These are phyloP conservation scores for Ammodytes dubius DNA, from an alignment of 2,113 vertebrate genomes.

Conservation along the genomic window DNA sequence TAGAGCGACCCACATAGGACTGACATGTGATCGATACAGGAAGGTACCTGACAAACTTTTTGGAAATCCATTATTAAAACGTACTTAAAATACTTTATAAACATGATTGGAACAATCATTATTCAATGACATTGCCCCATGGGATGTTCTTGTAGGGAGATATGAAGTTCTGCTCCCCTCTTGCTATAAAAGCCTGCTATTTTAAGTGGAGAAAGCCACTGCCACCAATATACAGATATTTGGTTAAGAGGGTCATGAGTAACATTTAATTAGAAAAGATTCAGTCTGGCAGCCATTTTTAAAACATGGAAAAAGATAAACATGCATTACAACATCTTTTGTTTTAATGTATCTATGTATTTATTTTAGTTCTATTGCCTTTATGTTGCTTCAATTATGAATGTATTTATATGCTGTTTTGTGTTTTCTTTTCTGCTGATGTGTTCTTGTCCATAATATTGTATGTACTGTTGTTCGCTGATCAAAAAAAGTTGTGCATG, in stretches of 20 bases:
- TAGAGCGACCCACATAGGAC: not conserved
- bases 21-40: not conserved
- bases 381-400: not conserved
- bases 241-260: not conserved
- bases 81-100: not conserved
- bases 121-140: not conserved
- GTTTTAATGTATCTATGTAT: not conserved
- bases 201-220: not conserved
- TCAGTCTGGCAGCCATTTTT: not conserved
- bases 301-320: not conserved
- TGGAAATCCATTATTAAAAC: not conserved
- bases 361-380: not conserved
- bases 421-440: not conserved
- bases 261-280: not conserved
- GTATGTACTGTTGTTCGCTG: too few relatives aligned
- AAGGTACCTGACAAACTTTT: not conserved
- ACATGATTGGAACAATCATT: not conserved
- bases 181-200: not conserved
- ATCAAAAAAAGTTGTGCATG: conserved; percentile 22
- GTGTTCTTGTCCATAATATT: not conserved
- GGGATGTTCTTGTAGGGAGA: not conserved
- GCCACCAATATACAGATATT: not conserved
- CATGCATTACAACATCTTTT: not conserved
- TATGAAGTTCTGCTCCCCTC: not conserved
- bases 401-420: not conserved